These are phyloP conservation scores for Melipona quadrifasciata DNA, from an alignment of 1,140 invertebrate species.

Conservation along the genomic window DNA sequence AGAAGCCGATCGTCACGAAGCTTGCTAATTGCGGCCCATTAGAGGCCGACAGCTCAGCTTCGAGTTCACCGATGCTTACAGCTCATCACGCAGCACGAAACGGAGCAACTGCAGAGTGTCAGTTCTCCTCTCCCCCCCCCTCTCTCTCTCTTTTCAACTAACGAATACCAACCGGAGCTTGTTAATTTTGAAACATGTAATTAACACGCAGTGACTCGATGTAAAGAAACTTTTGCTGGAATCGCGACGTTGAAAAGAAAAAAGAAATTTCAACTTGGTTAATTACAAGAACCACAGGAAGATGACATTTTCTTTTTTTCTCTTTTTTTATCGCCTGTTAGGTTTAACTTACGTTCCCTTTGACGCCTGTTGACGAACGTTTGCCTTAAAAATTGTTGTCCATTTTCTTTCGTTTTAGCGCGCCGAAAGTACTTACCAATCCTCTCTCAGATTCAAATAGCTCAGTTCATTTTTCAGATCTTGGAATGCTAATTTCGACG, in stretches of 20 bases:
- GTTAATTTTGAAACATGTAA: conserved; percentile 39
- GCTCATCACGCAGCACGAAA: neutral
- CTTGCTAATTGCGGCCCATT: conserved; percentile 44
- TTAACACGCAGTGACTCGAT: conserved; percentile 33
- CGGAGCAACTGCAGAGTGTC: conserved; percentile 16
- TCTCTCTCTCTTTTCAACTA: neutral
- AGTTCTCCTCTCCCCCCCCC: neutral
- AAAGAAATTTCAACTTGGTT: neutral
- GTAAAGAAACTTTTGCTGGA: neutral
- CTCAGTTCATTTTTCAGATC: no score
- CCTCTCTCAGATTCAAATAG: no score
- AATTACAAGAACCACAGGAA: neutral
- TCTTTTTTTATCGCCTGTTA: neutral
- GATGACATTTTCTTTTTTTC: neutral
- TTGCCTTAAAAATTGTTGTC: neutral
- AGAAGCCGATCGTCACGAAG: conserved; percentile 13
- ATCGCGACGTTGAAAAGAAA: neutral
- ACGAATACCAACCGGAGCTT: conserved; percentile 13
- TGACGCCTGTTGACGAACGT: no score
- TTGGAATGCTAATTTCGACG: neutral
- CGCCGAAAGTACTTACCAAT: no score
- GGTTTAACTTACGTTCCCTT: neutral
- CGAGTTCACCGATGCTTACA: conserved; percentile 28
- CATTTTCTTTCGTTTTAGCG: no score
- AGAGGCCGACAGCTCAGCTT: conserved; percentile 19